phyloP scores from a whole-genome alignment of 2,888 invertebrate genomes.

The Cremastinae sp. region DNA sequence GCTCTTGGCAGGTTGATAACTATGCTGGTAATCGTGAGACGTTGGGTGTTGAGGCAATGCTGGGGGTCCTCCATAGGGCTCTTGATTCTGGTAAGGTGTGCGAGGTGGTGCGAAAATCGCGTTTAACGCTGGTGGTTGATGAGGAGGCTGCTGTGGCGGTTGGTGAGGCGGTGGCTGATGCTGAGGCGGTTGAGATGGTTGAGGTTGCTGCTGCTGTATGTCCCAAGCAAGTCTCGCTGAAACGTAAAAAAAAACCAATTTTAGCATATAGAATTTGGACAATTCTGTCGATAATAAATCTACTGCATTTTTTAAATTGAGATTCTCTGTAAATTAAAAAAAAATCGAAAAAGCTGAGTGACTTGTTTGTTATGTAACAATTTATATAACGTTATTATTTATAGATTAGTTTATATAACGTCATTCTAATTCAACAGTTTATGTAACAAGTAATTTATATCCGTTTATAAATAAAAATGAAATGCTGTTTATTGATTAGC shows the following conservation, averaged over 20 bases:
- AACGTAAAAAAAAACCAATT: conserved; percentile 12
- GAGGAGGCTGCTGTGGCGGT: conserved; percentile 62
- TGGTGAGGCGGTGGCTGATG: conserved; percentile 62
- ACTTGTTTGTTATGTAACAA: too few species aligned
- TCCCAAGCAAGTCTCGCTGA: conserved; percentile 75
- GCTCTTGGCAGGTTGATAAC: conserved; percentile 72
- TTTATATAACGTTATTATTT: too few species aligned
- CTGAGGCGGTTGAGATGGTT: conserved; percentile 63
- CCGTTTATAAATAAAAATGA: too few species aligned
- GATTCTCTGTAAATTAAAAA: too few species aligned
- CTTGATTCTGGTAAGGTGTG: conserved; percentile 69
- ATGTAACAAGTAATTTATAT: too few species aligned
- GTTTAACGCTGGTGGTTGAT: conserved; percentile 29
- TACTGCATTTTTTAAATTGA: too few species aligned
- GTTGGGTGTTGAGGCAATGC: conserved; percentile 60
- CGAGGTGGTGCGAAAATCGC: conserved; percentile 63
- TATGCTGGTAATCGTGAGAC: conserved; percentile 70
- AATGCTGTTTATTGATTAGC: too few species aligned
- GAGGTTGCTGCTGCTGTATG: conserved; percentile 66
- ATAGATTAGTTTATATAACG: too few species aligned
- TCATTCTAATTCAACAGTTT: too few species aligned
- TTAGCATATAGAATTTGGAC: neutral
- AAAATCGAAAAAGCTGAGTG: too few species aligned
- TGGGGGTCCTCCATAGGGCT: conserved; percentile 68
- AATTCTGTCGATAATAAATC: too few species aligned